Evolutionary conservation across 1,140 invertebrate genomes (phyloP).

Genomic region (Saxidomus purpurata): DNA sequence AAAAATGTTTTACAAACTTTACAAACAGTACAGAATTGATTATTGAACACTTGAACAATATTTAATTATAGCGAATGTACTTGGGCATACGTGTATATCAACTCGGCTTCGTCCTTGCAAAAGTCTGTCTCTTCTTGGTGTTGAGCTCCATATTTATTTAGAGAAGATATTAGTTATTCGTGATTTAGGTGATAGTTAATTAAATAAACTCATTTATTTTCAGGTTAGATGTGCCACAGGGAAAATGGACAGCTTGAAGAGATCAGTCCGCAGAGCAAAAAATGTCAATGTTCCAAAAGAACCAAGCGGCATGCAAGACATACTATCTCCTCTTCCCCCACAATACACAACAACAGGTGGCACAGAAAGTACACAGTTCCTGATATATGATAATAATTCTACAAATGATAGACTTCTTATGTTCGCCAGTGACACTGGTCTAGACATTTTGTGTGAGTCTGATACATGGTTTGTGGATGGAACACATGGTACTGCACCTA

Average conservation of each 20-base stretch:
- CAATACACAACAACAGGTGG: background rate
- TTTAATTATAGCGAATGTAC: background rate
- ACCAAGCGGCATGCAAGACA: background rate
- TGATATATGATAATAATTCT: background rate
- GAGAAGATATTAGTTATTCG: background rate
- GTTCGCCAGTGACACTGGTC: background rate
- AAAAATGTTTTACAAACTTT: no score
- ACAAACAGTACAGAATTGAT: no score
- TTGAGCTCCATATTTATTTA: background rate
- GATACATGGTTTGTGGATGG: constrained; percentile 52
- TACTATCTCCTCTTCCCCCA: constrained; percentile 14
- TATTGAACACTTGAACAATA: background rate
- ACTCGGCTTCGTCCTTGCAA: background rate
- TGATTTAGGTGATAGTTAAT: no score
- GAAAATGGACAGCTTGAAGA: constrained; percentile 1
- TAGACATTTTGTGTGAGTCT: background rate
- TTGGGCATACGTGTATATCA: background rate
- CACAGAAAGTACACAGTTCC: no score
- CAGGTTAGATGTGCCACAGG: constrained; percentile 2
- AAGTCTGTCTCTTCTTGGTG: background rate
- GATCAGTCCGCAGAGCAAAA: background rate
- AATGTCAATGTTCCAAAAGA: background rate
- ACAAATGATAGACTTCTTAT: background rate
- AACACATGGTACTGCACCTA: constrained; percentile 19
- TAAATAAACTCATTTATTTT: background rate